phyloP scores from a whole-genome alignment of 2,888 invertebrate genomes.

The Cataglyphis cursor region DNA sequence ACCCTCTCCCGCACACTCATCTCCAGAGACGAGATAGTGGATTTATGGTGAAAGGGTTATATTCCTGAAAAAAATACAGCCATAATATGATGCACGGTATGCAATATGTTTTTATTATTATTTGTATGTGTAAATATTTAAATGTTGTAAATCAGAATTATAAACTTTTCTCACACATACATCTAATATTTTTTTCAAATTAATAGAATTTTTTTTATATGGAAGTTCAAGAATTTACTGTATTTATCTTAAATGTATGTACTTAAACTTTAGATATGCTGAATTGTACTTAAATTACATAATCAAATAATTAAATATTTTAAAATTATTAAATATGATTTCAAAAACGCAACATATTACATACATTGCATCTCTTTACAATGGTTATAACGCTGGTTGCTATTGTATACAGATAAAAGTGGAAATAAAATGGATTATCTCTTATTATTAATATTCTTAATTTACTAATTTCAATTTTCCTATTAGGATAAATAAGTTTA shows the following conservation, averaged over 20 bases:
- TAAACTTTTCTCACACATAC: background rate
- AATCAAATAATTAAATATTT: background rate
- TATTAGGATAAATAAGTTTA: background rate
- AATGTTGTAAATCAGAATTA: background rate
- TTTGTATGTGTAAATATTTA: background rate
- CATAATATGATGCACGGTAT: conserved; percentile 58
- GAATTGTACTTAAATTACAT: conserved; percentile 12
- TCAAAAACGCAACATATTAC: conserved; percentile 42
- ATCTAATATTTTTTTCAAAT: conserved; percentile 14
- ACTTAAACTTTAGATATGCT: conserved; percentile 31
- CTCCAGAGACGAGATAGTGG: conserved; percentile 84
- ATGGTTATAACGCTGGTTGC: conserved; percentile 66
- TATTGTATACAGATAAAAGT: conserved; percentile 72
- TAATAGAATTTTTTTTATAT: background rate
- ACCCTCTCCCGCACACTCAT: conserved; percentile 84
- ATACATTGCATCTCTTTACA: conserved; percentile 65
- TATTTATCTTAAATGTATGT: background rate
- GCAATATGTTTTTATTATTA: conserved; percentile 53
- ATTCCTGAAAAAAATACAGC: conserved; percentile 69
- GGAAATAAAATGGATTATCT: conserved; percentile 69
- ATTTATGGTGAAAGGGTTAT: conserved; percentile 85
- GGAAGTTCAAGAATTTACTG: conserved; percentile 17
- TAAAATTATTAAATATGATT: background rate
- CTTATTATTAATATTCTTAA: conserved; percentile 15
- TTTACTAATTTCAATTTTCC: background rate